Conservation (phyloP, 2,113 vertebrate genomes). For the Spea bombifrons region DNA sequence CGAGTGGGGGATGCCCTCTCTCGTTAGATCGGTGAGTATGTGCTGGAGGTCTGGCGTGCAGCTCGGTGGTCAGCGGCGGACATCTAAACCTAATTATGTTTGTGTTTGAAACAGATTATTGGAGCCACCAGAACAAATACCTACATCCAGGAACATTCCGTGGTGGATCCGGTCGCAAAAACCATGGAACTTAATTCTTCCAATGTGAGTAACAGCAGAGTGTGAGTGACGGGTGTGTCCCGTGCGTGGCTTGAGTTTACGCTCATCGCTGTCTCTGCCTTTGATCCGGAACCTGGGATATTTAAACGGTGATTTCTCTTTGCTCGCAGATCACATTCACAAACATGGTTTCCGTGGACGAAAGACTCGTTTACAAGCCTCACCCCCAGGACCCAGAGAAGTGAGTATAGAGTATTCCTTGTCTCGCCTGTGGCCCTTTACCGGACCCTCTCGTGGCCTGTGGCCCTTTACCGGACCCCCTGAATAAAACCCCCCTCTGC, state of each 20-base stretch:
- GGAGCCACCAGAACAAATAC: slow-evolving; percentile 83
- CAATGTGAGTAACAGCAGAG: slow-evolving; percentile 77
- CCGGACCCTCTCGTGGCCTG: too few species aligned
- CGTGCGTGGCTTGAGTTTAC: too few species aligned
- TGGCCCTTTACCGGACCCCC: too few species aligned
- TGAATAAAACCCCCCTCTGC: background rate
- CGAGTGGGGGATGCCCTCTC: slow-evolving; percentile 91
- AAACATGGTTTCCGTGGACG: slow-evolving; percentile 94
- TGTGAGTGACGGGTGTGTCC: background rate
- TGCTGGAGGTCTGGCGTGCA: background rate
- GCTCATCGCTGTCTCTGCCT: too few species aligned
- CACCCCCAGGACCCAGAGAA: slow-evolving; percentile 86
- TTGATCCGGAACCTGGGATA: background rate
- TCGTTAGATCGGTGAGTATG: slow-evolving; percentile 87
- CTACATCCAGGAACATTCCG: slow-evolving; percentile 88
- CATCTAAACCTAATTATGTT: background rate
- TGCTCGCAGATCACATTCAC: slow-evolving; percentile 87
- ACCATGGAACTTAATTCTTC: slow-evolving; percentile 88
- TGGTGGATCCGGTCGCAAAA: slow-evolving; percentile 84
- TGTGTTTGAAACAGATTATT: slow-evolving; percentile 72
- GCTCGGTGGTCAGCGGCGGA: background rate
- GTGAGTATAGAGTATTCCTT: slow-evolving; percentile 64
- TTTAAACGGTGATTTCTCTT: background rate
- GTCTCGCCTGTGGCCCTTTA: background rate
- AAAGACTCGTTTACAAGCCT: slow-evolving; percentile 89